These are phyloP conservation scores for Rattus rattus DNA, from an alignment of 2,113 vertebrate genomes.

Conservation along the genomic window DNA sequence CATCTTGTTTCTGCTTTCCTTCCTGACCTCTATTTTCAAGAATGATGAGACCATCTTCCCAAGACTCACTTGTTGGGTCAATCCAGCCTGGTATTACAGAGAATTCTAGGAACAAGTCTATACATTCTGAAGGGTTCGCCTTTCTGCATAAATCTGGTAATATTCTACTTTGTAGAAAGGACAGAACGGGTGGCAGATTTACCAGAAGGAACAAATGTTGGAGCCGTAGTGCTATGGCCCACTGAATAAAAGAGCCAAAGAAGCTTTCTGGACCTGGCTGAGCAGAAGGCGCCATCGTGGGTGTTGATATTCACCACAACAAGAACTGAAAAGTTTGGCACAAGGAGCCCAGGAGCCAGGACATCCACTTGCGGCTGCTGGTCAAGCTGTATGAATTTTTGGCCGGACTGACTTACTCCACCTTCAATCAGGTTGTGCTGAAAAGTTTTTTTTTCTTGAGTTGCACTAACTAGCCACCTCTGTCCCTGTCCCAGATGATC, in stretches of 20 bases:
- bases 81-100: not conserved
- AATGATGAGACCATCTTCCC: not conserved
- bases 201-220: not conserved
- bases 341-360: too few relatives aligned
- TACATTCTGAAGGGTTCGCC: not conserved
- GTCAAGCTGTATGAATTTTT: too few relatives aligned
- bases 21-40: not conserved
- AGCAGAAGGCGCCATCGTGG: too few relatives aligned
- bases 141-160: not conserved
- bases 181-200: not conserved
- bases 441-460: too few relatives aligned
- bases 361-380: too few relatives aligned
- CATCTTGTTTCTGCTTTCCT: not conserved
- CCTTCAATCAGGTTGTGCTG: too few relatives aligned
- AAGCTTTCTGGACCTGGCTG: not conserved
- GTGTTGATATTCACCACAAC: too few relatives aligned
- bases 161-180: not conserved
- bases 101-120: not conserved
- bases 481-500: too few relatives aligned
- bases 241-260: not conserved
- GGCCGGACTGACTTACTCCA: too few relatives aligned
- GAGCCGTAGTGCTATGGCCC: not conserved
- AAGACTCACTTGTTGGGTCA: not conserved
- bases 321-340: too few relatives aligned
- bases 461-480: too few relatives aligned